Conservation (phyloP, 2,113 vertebrate genomes). For the Brevimyrus niger region DNA sequence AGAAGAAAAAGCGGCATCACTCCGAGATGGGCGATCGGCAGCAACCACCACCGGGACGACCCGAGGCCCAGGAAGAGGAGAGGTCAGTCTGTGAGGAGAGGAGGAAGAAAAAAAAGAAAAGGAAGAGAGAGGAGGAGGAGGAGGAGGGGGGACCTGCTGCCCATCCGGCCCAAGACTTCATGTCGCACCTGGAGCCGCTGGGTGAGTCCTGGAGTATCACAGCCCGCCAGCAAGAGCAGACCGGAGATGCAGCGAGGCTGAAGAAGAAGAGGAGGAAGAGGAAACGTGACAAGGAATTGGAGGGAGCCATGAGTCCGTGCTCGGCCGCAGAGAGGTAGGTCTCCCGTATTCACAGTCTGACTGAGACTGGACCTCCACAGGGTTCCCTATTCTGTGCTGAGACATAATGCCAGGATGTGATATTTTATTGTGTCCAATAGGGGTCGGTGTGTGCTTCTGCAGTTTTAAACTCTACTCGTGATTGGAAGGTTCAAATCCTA, state of each 20-base stretch:
- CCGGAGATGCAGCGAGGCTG: constrained; percentile 16
- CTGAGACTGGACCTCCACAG: background rate
- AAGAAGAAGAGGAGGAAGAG: constrained; percentile 51
- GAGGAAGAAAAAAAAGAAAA: constrained; percentile 23
- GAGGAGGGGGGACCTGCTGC: background rate
- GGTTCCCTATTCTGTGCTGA: background rate
- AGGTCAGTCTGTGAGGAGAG: constrained; percentile 32
- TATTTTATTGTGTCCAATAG: background rate
- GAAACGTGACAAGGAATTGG: constrained; percentile 31
- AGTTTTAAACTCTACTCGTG: background rate
- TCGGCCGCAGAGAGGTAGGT: constrained; percentile 45
- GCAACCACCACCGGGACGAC: background rate
- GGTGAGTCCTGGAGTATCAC: constrained; percentile 51
- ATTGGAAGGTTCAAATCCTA: background rate
- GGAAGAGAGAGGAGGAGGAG: constrained; percentile 28
- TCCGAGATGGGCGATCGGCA: constrained; percentile 43
- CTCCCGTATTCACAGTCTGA: background rate
- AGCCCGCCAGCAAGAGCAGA: constrained; percentile 14
- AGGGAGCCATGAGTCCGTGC: constrained; percentile 19
- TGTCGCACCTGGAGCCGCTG: constrained; percentile 43
- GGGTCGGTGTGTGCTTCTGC: background rate
- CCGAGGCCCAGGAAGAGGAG: background rate
- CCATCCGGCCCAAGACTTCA: constrained; percentile 24
- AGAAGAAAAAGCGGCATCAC: constrained; percentile 47
- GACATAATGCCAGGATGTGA: background rate